A percentile compares a stretch with the other conserved stretches of the same genome.
These are phyloP conservation scores for Montifringilla adamsi DNA, from an alignment of 2,113 vertebrate genomes.

Conservation along the genomic window DNA sequence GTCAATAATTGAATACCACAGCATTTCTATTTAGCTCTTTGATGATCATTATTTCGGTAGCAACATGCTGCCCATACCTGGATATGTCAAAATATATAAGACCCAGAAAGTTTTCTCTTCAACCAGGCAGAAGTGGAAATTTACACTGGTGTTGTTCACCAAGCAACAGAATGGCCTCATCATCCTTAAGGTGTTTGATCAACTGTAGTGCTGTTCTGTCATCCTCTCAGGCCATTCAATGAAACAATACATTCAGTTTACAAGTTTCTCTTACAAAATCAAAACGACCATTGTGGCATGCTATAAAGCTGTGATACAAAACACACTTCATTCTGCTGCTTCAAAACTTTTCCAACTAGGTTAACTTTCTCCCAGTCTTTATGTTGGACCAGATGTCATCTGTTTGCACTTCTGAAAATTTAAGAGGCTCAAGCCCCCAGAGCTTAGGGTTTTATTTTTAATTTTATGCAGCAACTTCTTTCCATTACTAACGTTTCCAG, in stretches of 20 bases:
- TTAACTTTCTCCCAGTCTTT: background rate
- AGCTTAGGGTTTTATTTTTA: background rate
- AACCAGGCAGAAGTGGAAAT: background rate
- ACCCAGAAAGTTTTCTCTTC: background rate
- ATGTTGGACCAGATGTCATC: slow-evolving; percentile 2
- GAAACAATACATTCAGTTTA: background rate
- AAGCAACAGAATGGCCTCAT: background rate
- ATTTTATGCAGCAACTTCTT: slow-evolving; percentile 12
- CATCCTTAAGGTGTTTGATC: background rate
- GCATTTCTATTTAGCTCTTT: background rate
- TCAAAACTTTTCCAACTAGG: background rate
- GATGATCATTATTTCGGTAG: background rate
- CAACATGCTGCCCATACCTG: background rate
- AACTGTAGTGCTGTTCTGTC: background rate
- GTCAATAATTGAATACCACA: background rate
- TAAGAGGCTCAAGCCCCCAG: background rate
- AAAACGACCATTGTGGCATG: background rate
- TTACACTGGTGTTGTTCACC: background rate
- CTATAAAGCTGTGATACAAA: background rate
- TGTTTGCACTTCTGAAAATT: slow-evolving; percentile 6
- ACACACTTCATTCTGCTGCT: background rate
- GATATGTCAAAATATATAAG: background rate
- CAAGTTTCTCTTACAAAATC: background rate
- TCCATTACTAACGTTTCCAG: background rate
- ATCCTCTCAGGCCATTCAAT: background rate